These are phyloP conservation scores for Acronicta leporina DNA, from an alignment of 2,888 invertebrate species.

Conservation along the genomic window DNA sequence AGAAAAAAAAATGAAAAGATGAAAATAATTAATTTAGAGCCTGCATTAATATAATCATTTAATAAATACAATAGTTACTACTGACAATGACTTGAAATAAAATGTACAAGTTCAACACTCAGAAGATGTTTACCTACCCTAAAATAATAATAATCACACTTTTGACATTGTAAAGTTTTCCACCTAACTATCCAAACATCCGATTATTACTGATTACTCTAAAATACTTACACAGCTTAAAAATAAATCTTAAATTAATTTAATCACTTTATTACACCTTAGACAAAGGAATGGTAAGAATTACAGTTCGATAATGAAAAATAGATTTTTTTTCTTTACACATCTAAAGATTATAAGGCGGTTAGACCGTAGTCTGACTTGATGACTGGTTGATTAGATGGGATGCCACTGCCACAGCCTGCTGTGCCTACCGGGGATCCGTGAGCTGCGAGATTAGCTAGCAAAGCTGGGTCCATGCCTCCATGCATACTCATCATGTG, in stretches of 20 bases:
- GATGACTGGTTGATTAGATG: conserved; percentile 89
- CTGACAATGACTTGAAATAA: conserved; percentile 84
- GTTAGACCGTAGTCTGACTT: conserved; percentile 97
- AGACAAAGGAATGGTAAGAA: conserved; percentile 87
- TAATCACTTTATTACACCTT: conserved; percentile 86
- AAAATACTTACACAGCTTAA: conserved; percentile 83
- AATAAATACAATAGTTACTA: conserved; percentile 52
- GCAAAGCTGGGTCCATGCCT: conserved; percentile 85
- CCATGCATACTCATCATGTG: conserved; percentile 86
- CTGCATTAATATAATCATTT: conserved; percentile 34
- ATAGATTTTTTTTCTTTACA: conserved; percentile 84
- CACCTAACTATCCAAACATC: conserved; percentile 85
- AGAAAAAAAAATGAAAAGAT: conserved; percentile 24
- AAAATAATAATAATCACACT: conserved; percentile 88
- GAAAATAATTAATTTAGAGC: conserved; percentile 28
- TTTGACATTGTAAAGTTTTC: conserved; percentile 89
- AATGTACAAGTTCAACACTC: conserved; percentile 82
- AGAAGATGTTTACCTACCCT: conserved; percentile 78
- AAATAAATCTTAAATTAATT: conserved; percentile 74
- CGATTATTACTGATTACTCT: conserved; percentile 84
- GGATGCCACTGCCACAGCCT: conserved; percentile 82
- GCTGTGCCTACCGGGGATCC: conserved; percentile 88
- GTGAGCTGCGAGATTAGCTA: conserved; percentile 85
- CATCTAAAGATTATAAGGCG: conserved; percentile 89
- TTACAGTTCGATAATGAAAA: conserved; percentile 82